These are phyloP conservation scores for Catonia carolina DNA, from an alignment of 2,888 invertebrate species.

Conservation along the genomic window DNA sequence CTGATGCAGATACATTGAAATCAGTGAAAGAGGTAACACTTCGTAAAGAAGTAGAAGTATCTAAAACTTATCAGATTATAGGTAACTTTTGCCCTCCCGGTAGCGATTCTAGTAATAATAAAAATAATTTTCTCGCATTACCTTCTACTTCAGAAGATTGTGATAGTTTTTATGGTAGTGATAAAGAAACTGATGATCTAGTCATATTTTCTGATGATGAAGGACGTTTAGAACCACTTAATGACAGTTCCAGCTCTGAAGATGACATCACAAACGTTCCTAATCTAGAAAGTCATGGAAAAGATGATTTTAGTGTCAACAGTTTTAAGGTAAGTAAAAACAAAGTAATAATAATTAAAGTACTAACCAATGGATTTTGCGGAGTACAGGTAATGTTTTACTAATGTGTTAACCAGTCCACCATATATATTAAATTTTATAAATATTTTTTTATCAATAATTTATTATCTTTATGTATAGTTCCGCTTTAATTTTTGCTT, in stretches of 20 bases:
- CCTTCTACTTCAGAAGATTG: constrained; percentile 40
- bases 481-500: too few relatives aligned
- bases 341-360: too few relatives aligned
- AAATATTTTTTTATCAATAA: too few relatives aligned
- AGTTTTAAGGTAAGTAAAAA: constrained; percentile 14
- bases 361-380: too few relatives aligned
- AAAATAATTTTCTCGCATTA: constrained; percentile 5
- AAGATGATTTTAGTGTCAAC: constrained; percentile 24
- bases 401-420: too few relatives aligned
- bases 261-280: constrained; percentile 37
- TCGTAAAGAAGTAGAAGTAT: constrained; percentile 37
- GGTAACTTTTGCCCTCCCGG: constrained; percentile 33
- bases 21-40: constrained; percentile 34
- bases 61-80: constrained; percentile 36
- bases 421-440: too few relatives aligned
- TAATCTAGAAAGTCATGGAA: too few relatives aligned
- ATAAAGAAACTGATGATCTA: constrained; percentile 54
- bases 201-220: constrained; percentile 55
- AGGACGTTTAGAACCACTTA: constrained; percentile 44
- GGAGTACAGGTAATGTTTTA: too few relatives aligned
- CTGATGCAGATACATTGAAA: neutral
- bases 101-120: neutral
- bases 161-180: constrained; percentile 55
- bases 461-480: too few relatives aligned
- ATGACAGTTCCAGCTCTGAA: constrained; percentile 43